These are phyloP conservation scores for Pelosia muscerda DNA, from an alignment of 2,888 invertebrate species.

Conservation along the genomic window DNA sequence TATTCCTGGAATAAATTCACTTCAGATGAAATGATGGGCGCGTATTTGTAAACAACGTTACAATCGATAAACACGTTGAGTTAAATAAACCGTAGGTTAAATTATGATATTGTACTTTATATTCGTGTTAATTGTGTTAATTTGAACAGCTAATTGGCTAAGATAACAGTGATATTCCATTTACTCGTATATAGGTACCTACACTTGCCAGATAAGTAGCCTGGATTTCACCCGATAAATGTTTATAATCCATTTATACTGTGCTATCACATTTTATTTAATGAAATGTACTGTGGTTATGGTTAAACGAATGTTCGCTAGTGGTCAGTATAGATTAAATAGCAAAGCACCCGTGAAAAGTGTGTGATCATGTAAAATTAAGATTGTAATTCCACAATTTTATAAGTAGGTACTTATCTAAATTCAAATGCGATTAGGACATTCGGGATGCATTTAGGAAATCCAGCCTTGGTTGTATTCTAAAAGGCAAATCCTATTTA, in stretches of 20 bases:
- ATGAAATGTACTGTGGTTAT: too few species aligned
- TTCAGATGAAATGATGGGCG: constrained; percentile 21
- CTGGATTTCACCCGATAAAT: background rate
- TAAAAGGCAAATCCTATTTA: background rate
- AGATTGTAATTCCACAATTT: too few species aligned
- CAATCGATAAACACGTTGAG: constrained; percentile 29
- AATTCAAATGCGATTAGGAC: too few species aligned
- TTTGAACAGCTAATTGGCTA: background rate
- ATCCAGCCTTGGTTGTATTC: background rate
- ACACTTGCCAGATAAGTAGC: background rate
- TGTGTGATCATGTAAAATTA: too few species aligned
- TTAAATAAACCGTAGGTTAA: constrained; percentile 29
- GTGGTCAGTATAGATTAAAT: too few species aligned
- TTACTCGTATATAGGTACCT: background rate
- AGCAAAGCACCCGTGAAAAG: too few species aligned
- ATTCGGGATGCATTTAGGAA: too few species aligned
- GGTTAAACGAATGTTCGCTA: too few species aligned
- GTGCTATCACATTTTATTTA: too few species aligned
- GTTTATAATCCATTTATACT: background rate
- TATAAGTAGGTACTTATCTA: too few species aligned
- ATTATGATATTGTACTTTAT: constrained; percentile 1
- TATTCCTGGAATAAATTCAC: constrained; percentile 5
- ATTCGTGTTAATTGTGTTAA: constrained; percentile 15
- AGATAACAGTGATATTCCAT: background rate
- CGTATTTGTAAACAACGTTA: constrained; percentile 34